Percentiles rank a stretch among this genome's conserved stretches.
Evolutionary conservation across 92 coral and sea anemone species (phyloP).

Genomic region (Porites rus): DNA sequence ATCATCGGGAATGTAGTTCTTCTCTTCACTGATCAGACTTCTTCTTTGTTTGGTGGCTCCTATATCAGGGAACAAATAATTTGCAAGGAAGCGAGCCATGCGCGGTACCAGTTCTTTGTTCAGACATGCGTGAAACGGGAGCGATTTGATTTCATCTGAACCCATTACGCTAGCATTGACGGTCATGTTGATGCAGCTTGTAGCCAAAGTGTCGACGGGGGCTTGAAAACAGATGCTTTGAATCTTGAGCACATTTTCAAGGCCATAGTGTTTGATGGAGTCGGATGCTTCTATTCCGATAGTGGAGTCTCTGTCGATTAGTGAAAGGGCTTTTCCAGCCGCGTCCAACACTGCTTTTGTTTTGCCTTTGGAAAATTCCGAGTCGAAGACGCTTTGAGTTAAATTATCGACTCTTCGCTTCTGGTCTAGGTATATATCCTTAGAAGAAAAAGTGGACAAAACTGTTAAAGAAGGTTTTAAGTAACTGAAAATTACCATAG

Average conservation of each 20-base stretch:
- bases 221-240: slow-evolving; percentile 81
- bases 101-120: slow-evolving; percentile 91
- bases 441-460: background rate
- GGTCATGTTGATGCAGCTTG: slow-evolving; percentile 85
- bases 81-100: slow-evolving; percentile 86
- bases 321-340: slow-evolving; percentile 91
- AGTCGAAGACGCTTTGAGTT: slow-evolving; percentile 80
- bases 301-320: slow-evolving; percentile 90
- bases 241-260: slow-evolving; percentile 77
- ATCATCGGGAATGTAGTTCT: slow-evolving; percentile 48
- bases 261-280: slow-evolving; percentile 87
- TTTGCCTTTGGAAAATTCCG: slow-evolving; percentile 96
- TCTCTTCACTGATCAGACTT: slow-evolving; percentile 78
- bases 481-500: too few relatives aligned
- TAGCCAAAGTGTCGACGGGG: slow-evolving; percentile 85
- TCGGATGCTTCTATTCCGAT: slow-evolving; percentile 90
- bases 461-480: background rate
- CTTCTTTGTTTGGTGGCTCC: slow-evolving; percentile 60
- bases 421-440: slow-evolving; percentile 82
- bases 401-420: slow-evolving; percentile 72
- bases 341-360: slow-evolving; percentile 98
- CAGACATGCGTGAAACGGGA: slow-evolving; percentile 84
- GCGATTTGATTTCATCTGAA: slow-evolving; percentile 55
- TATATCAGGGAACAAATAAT: slow-evolving; percentile 88
- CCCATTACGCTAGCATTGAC: slow-evolving; percentile 83